Percentiles rank a stretch among this genome's conserved stretches.
phyloP scores from a whole-genome alignment of 2,888 invertebrate genomes.

The Andrena haemorrhoa region DNA sequence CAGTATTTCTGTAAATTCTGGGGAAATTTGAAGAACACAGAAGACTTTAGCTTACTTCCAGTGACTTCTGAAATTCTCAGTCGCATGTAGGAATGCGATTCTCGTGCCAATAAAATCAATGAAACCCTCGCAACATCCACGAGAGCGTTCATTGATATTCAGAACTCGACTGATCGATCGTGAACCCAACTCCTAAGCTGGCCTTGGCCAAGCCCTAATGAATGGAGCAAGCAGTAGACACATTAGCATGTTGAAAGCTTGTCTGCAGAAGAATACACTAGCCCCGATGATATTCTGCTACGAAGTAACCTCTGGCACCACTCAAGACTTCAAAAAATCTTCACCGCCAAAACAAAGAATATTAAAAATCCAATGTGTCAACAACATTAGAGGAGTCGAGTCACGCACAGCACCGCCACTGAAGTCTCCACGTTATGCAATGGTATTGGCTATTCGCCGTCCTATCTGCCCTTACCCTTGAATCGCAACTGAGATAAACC shows the following conservation, averaged over 20 bases:
- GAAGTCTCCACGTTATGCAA: slow-evolving; percentile 8
- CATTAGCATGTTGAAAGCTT: background rate
- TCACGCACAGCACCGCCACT: background rate
- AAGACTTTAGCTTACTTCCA: background rate
- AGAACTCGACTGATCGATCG: background rate
- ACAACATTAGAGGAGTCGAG: background rate
- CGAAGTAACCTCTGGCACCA: slow-evolving; percentile 4
- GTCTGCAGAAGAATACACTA: background rate
- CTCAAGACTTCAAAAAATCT: background rate
- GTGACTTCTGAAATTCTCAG: background rate
- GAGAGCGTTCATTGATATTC: slow-evolving; percentile 8
- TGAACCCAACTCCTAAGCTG: background rate
- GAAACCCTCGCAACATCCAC: background rate
- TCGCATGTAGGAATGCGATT: background rate
- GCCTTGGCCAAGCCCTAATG: slow-evolving; percentile 5
- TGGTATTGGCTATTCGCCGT: background rate
- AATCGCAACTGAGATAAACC: background rate
- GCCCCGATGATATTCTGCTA: background rate
- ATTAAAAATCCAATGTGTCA: slow-evolving; percentile 17
- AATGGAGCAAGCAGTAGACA: slow-evolving; percentile 6
- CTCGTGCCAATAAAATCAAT: background rate
- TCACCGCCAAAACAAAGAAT: background rate
- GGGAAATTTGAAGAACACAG: too few relatives aligned
- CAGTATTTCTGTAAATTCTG: background rate
- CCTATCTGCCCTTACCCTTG: background rate